These are phyloP conservation scores for Pardosa pseudoannulata DNA, from an alignment of 2,888 invertebrate genomes.

Conservation along the genomic window DNA sequence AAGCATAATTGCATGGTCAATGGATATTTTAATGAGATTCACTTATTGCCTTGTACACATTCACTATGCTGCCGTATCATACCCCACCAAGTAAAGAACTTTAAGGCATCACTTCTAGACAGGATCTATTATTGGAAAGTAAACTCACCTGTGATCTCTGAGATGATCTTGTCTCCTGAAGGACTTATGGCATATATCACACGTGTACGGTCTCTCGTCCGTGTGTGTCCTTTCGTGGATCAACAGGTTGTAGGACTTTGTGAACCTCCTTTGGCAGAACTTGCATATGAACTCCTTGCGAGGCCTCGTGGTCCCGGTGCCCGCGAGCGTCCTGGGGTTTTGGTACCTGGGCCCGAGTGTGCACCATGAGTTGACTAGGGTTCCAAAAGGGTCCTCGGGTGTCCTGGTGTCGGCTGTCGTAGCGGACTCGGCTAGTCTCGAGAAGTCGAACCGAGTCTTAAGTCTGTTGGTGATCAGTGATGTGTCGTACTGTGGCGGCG, in stretches of 20 bases:
- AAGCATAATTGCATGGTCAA: too few relatives aligned
- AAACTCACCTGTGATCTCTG: conserved; percentile 90
- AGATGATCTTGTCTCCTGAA: conserved; percentile 97
- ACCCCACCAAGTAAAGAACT: too few relatives aligned
- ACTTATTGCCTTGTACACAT: too few relatives aligned
- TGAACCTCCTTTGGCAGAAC: conserved; percentile 98
- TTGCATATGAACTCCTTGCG: conserved; percentile 99
- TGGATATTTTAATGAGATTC: too few relatives aligned
- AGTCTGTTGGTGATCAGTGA: neutral
- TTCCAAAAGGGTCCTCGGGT: conserved; percentile 41
- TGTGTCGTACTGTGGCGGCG: conserved; percentile 26
- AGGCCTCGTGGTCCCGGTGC: conserved; percentile 81
- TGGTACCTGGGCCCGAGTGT: conserved; percentile 28
- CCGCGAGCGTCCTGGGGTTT: neutral
- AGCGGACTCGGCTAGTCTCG: conserved; percentile 77
- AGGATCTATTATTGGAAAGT: too few relatives aligned
- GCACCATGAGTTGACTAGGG: conserved; percentile 42
- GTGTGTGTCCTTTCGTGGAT: conserved; percentile 99
- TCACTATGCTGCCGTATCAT: too few relatives aligned
- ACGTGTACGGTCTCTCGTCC: conserved; percentile 97
- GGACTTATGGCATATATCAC: conserved; percentile 98
- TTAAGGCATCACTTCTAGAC: too few relatives aligned
- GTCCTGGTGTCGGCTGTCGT: conserved; percentile 70
- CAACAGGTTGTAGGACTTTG: conserved; percentile 96
- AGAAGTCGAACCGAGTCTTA: conserved; percentile 76